Percentiles rank a stretch among this genome's conserved stretches.
Conservation (phyloP, 2,797 vertebrate genomes). For the Melanotaenia maccullochi region DNA sequence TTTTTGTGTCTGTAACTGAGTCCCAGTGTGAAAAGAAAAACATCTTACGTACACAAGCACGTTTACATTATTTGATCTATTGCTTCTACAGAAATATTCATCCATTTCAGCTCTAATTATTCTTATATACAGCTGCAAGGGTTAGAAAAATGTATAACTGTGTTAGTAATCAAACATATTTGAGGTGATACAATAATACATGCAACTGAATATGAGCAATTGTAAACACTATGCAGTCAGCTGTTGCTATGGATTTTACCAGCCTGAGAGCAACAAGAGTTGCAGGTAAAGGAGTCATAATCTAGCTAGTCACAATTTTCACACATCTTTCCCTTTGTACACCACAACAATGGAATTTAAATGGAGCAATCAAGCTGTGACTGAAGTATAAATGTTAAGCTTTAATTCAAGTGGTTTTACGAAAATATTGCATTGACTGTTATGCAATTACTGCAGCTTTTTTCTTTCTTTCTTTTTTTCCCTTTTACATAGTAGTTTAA, state of each 20-base stretch:
- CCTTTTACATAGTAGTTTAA: neutral
- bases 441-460: neutral
- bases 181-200: no score
- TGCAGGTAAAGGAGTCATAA: constrained; percentile 29
- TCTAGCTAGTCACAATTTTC: constrained; percentile 1
- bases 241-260: constrained; percentile 40
- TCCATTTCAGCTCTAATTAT: neutral
- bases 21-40: no score
- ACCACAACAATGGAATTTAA: neutral
- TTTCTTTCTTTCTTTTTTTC: neutral
- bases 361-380: constrained; percentile 6
- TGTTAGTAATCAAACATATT: no score
- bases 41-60: no score
- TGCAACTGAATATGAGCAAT: neutral
- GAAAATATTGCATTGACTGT: neutral
- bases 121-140: neutral
- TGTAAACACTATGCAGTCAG: constrained; percentile 1
- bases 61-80: neutral
- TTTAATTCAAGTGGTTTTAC: neutral
- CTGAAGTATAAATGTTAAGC: neutral
- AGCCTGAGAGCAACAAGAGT: constrained; percentile 17
- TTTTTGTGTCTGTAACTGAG: no score
- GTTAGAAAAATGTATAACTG: neutral
- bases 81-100: neutral
- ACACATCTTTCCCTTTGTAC: constrained; percentile 4